Base-by-base conservation (phyloP, 2,797 vertebrate species). In the Neopelma chrysocephalum region DNA sequence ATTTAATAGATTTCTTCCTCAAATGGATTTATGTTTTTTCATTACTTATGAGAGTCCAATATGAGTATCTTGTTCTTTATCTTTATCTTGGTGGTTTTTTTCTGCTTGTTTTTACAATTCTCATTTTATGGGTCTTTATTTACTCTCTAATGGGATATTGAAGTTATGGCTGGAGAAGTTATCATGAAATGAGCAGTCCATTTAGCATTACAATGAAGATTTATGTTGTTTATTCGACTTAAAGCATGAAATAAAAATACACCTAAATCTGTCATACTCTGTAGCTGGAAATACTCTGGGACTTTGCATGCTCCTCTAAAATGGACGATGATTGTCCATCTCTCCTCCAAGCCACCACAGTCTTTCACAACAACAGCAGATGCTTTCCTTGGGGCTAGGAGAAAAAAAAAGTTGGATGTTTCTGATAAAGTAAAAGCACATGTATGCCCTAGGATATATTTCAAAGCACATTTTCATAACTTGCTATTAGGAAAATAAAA, bases 351-450 rank as follows among this genome's bases (percentile, higher is more conserved):
- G 34, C 17, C 48, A 80, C 61, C 53, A 50, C 34, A 38, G 15
- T 43, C 75, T 94, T 94, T 75, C 69, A 91, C 65, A 92, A 92
- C 50, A 62, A 51, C 12, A 87, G 17, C 69, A 91, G 47, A 85
- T 88, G 61, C 36, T 86, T 93, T 95, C 80, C 82, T 83, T 9
- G 43, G 21, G 72, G 85, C 57, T 87, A 66, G 48, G 78, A n/a
- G 36, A 87, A 82, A 61, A 81, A 56, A 16, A 65, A 73, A 1
- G 9, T 36, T 71, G 45, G 65, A 83, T 15, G 8, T 61, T 93
- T 75, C 61, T 61, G 76, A 90, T 88, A 81, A 89, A 93, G 64
- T 77, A 83, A 85, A 91, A 96, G 36, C 82, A 83, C 54, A 82
- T 86, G 72, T 64, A 51, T 10, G 65, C 38, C 29, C 43, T 48